Conservation (phyloP, 2,797 vertebrate genomes). For the Eurystomus glaucurus region DNA sequence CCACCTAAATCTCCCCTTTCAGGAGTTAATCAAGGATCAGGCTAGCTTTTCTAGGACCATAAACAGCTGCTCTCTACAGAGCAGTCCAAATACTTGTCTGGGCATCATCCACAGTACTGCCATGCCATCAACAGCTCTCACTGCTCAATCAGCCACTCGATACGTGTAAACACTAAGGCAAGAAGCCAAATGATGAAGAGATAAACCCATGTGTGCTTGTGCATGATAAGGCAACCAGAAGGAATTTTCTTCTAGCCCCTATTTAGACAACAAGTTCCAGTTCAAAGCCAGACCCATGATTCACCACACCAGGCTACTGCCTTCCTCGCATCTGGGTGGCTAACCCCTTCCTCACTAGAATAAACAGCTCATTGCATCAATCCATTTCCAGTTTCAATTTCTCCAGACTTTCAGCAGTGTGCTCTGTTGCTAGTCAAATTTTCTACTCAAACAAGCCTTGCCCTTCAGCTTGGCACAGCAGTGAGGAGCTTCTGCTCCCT, state of each 20-base stretch:
- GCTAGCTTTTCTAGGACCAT: background rate
- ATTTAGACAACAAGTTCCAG: background rate
- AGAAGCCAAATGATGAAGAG: background rate
- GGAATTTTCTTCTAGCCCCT: background rate
- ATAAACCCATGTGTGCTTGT: background rate
- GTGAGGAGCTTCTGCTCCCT: background rate
- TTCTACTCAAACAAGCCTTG: background rate
- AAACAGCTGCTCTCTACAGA: constrained; percentile 1
- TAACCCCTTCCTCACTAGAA: background rate
- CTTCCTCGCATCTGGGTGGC: background rate
- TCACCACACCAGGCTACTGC: background rate
- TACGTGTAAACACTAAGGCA: background rate
- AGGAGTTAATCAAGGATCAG: constrained; percentile 18
- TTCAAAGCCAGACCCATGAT: background rate
- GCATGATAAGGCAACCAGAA: background rate
- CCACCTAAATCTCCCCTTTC: constrained; percentile 9
- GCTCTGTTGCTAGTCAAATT: too few species aligned
- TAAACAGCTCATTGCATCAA: background rate
- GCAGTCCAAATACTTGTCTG: background rate
- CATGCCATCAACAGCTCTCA: background rate
- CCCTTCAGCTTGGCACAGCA: background rate
- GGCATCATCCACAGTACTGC: background rate
- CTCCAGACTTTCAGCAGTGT: background rate
- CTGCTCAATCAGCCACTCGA: background rate
- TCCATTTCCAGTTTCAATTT: background rate